These are phyloP conservation scores for Cyanistes caeruleus DNA, from an alignment of 2,113 vertebrate species.

Conservation along the genomic window DNA sequence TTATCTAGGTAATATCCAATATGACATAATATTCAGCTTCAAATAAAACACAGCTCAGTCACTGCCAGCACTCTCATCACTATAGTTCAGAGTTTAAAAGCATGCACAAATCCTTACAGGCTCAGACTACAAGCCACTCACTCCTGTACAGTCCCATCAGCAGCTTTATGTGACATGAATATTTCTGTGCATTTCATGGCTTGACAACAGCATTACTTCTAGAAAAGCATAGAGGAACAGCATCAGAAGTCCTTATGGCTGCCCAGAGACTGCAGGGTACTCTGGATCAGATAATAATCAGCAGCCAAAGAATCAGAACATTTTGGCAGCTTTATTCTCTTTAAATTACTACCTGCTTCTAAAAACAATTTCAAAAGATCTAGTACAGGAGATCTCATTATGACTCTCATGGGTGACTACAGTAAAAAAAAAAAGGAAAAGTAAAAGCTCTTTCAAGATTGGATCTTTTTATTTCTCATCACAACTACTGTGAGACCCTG, in stretches of 20 bases:
- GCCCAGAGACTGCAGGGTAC: not conserved
- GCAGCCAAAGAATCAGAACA: not conserved
- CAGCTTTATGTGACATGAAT: not conserved
- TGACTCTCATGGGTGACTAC: not conserved
- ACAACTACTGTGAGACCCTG: not conserved
- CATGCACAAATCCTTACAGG: not conserved
- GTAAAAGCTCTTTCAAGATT: not conserved
- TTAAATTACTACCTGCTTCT: constrained; percentile 14
- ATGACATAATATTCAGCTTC: not conserved
- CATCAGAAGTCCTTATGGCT: not conserved
- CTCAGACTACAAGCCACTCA: not conserved
- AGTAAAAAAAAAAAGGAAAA: not conserved
- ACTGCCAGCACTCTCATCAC: not conserved
- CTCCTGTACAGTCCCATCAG: not conserved
- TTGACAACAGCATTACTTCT: not conserved
- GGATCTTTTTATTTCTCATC: not conserved
- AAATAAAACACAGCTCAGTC: not conserved
- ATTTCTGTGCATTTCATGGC: not conserved
- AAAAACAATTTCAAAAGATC: constrained; percentile 14
- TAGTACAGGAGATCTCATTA: not conserved
- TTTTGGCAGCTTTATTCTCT: constrained; percentile 11
- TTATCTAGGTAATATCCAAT: not conserved
- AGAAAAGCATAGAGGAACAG: not conserved
- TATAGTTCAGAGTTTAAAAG: not conserved
- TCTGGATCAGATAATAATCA: not conserved